Base-by-base conservation (phyloP, 1,140 invertebrate species). In the Pissodes strobi region DNA sequence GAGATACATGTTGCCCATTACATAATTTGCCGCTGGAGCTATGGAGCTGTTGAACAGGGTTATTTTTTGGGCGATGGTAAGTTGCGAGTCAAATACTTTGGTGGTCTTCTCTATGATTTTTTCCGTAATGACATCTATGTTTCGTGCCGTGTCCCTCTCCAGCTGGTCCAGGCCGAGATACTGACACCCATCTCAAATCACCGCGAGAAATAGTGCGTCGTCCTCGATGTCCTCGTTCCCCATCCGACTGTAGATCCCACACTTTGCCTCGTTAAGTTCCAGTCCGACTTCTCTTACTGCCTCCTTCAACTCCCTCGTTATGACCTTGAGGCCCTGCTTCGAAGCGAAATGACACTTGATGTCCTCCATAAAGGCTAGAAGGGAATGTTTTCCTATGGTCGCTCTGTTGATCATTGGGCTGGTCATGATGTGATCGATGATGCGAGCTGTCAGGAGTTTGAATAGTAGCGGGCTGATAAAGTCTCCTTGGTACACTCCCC, bases 291-390 rank as follows among this genome's bases (percentile, higher is more conserved):
- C 65, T 4, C 17, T 23, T 3, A 64, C 62, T 19, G 46, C n/a
- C 13, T 45, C 21, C 25, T 15, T 48, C 15, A 65, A 41, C 48
- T 59, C 37, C 12, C 49, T 18, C n/a, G n/a, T n/a, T n/a, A n/a
- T n/a, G n/a, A n/a, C n/a, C 6, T 55, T 65, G 23, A 65, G 37
- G 21, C 46, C 51, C 8, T 53, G 52, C 34, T 62, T 13, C 4
- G 52, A 60, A 43, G 57, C 23, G 1, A 65, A 39, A 27, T 73
- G 71, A 45, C 57, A 64, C 21, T 74, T 74, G 18, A 73, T 62
- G 53, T 74, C 73, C 41, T 74, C 73, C 70, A 73, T 70, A 37
- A 56, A 74, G 1, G 67, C 68, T 9, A 68, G 9, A 17, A 73
- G 41, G n/a, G 57, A 27, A n/a, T 73, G 72, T 18, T 37, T 66